Evolutionary conservation across 2,113 vertebrate species (phyloP), one percentile per base, ranked within the genome.

Genomic region (Ophthalmolycus amberensis): DNA sequence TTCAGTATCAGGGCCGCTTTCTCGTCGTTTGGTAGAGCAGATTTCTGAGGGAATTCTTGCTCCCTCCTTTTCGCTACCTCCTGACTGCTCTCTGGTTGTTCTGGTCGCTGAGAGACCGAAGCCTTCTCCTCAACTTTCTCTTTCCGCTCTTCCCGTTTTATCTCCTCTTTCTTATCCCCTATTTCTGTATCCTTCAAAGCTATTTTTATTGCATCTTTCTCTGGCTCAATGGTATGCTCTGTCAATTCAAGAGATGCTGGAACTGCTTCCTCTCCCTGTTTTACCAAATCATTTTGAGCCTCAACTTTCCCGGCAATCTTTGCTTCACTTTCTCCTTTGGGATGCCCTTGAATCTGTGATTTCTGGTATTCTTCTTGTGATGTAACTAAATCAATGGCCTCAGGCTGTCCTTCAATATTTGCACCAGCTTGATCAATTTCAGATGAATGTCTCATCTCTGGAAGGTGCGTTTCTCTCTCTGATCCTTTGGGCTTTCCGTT

Each of bases 1-100:
- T 95, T 96, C 80, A 92, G 75, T 12, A 94, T 63, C 85, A 95
- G 79, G 1, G 91, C 90, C 16, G 93, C 93, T 69, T 94, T 93
- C 88, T 95, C 93, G 2, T 87, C 58, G 0, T 69, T 52, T 18
- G 90, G 71, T 32, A 94, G 87, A 87, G 67, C 7, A 0, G 87
- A 89, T 52, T 89, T 94, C 40, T 85, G 86, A 77, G 80, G 79
- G 4, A 81, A 32, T 37, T 88, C 87, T 46, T 27, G 40, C 46
- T 75, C 87, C 63, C 83, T 58, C 1, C 3, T 86, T 64, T 80
- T 71, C n/a, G 82, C 75, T 1, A 71, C 83, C 56, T 87, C 92
- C 29, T 90, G 79, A 59, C 64, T 32, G 16, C 27, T 72, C 71
- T 73, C 77, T 52, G 10, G 18, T 72, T 65, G 10, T 69, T 67